phyloP scores from a whole-genome alignment of 37 sponge, comb jelly and placozoan species.

The Chondrilla cf. caribensis region DNA sequence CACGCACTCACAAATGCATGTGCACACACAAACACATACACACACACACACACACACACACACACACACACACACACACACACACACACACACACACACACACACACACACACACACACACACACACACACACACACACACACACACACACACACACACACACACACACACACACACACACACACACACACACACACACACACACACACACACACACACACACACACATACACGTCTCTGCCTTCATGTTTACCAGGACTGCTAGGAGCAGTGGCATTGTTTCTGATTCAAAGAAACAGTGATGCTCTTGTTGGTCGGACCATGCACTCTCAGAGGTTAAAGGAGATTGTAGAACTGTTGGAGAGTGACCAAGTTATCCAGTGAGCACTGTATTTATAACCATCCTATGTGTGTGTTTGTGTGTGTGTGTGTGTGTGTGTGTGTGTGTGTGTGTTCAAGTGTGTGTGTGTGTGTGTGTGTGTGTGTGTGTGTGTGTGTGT shows the following conservation, averaged over 20 bases:
- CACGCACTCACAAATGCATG: background rate
- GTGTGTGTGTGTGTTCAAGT: background rate
- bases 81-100: conserved; percentile 20
- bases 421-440: background rate
- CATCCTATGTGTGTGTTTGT: background rate
- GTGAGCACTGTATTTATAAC: conserved; percentile 11
- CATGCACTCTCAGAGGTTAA: conserved; percentile 66
- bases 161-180: background rate
- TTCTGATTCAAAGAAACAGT: conserved; percentile 92
- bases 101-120: conserved; percentile 19
- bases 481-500: background rate
- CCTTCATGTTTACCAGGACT: no score
- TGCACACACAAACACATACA: background rate
- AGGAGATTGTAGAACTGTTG: conserved; percentile 66
- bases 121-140: background rate
- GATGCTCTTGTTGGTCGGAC: conserved; percentile 95
- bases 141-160: background rate
- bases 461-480: background rate
- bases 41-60: conserved; percentile 7
- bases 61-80: background rate
- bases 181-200: conserved; percentile 9
- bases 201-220: background rate
- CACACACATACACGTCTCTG: conserved; percentile 6
- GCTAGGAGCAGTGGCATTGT: conserved; percentile 90
- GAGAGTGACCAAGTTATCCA: conserved; percentile 77